phyloP scores from a whole-genome alignment of 2,113 vertebrate genomes.

The Pluvialis apricaria region DNA sequence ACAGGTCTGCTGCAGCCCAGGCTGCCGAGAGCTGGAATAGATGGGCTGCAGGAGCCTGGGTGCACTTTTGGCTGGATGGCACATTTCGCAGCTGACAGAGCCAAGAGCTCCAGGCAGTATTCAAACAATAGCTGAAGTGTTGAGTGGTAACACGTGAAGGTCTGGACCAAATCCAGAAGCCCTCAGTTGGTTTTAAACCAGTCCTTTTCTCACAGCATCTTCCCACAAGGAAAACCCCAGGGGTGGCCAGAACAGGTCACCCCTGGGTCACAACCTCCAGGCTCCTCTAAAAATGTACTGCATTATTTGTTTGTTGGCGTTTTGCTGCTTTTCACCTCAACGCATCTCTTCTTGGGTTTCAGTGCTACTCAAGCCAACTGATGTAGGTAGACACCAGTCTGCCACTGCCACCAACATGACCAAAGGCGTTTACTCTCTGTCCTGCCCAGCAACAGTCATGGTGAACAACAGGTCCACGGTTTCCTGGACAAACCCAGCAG shows the following conservation, averaged over 20 bases:
- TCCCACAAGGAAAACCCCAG: background rate
- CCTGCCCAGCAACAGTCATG: background rate
- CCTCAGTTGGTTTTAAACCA: background rate
- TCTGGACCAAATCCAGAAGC: background rate
- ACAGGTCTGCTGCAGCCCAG: background rate
- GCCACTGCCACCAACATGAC: background rate
- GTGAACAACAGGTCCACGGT: background rate
- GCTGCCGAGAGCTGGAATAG: background rate
- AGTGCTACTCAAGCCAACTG: background rate
- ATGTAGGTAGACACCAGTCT: background rate
- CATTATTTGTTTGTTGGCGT: background rate
- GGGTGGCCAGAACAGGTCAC: background rate
- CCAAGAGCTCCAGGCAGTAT: background rate
- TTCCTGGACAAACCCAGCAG: background rate
- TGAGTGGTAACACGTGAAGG: background rate
- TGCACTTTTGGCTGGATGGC: background rate
- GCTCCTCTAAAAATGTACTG: background rate
- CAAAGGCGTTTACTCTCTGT: background rate
- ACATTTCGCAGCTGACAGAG: background rate
- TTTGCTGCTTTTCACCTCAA: background rate
- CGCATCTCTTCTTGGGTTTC: background rate
- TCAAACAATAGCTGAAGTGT: background rate
- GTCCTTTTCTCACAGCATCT: background rate
- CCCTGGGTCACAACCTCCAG: background rate
- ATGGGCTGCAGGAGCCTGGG: background rate